Percentiles rank a stretch among this genome's conserved stretches.
Conservation (phyloP, 2,113 vertebrate genomes). For the Cacatua alba region DNA sequence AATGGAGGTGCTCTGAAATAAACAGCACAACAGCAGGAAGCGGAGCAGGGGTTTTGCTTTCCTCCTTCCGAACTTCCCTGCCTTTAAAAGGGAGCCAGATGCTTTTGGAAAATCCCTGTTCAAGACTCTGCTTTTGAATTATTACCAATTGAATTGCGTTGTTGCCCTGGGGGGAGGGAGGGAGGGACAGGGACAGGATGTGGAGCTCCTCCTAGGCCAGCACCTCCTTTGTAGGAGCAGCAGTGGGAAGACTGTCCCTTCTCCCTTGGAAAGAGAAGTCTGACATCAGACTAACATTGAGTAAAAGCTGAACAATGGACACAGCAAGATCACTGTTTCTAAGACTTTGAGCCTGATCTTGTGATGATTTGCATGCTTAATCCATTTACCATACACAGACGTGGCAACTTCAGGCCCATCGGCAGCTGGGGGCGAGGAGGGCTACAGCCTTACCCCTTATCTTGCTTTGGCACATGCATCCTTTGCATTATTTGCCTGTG, state of each 20-base stretch:
- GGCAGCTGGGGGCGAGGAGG: not conserved
- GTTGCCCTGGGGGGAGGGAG: not conserved
- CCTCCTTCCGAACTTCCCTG: not conserved
- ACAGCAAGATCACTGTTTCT: not conserved
- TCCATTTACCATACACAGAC: not conserved
- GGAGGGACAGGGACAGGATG: not conserved
- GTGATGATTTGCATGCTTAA: not conserved
- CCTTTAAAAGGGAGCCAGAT: not conserved
- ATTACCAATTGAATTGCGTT: not conserved
- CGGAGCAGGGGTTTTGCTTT: not conserved
- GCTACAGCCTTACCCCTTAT: not conserved
- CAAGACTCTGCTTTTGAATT: not conserved
- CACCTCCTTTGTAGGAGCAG: not conserved
- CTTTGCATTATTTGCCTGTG: not conserved
- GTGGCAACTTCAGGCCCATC: not conserved
- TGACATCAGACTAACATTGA: not conserved
- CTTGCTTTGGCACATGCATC: not conserved
- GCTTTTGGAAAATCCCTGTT: not conserved
- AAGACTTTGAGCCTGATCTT: not conserved
- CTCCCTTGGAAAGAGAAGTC: not conserved
- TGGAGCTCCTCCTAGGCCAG: not conserved
- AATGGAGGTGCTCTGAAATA: slow-evolving; percentile 28
- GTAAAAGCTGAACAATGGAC: not conserved
- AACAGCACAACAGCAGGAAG: slow-evolving; percentile 20
- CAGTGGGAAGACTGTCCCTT: not conserved